Base-by-base conservation (phyloP, 1,140 invertebrate genomes). In the Hyphantria cunea region DNA sequence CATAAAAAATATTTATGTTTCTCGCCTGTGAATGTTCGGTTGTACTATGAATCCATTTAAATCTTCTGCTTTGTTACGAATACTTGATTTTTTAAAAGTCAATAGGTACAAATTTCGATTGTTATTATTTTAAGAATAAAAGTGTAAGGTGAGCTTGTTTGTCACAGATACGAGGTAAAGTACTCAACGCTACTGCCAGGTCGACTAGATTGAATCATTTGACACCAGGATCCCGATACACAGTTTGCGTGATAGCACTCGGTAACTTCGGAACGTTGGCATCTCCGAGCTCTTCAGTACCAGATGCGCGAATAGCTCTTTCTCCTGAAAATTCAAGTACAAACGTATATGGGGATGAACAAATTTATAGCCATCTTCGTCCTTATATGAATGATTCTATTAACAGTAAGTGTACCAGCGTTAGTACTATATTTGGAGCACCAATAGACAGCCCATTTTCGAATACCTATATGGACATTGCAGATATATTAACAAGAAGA, bases 231-330 rank as follows among this genome's bases (percentile, higher is more conserved):
- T 96, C 95, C 0, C 92, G 93, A 54, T 98, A 98, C 88, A 92
- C 94, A 52, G 95, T 98, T 70, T 98, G 97, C 84, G 95, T 98
- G 14, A 91, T 96, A 59, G 96, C 96, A 3, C 90, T 96, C 25
- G 95, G 95, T 54, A 86, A 84, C 66, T 86, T 96, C 56, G 96
- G 95, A 0, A 93, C 66, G 17, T 63, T 68, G n/a, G 83, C 84
- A 17, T 80, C 86, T 0, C 51, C 78, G 3, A 76, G 72, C 8
- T 88, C 83, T 42, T 84, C 91, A 12, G 68, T 79, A 11, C 85
- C 91, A 0, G 87, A 91, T 67, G 89, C 90, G 51, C 91, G 89
- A 79, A 89, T 93, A 56, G 91, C 92, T 41, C 80, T 87, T 44
- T 78, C 88, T 44, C 87, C 89, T 47, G 90, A 91, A 62, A 93